Evolutionary conservation across 2,888 invertebrate genomes (phyloP).

Genomic region (Heliconius cydno): DNA sequence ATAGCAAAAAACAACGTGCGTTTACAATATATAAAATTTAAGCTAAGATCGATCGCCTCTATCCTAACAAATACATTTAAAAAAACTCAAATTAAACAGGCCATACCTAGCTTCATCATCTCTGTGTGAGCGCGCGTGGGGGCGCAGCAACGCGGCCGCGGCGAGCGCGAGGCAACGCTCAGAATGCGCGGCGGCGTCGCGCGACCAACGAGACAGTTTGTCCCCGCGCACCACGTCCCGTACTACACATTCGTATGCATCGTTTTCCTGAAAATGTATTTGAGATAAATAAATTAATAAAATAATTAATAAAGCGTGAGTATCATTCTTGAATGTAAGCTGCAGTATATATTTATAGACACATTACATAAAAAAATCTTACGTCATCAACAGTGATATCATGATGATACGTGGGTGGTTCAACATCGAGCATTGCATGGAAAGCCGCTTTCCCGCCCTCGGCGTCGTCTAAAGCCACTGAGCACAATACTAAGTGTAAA

Average conservation of each 20-base stretch:
- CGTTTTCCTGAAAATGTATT: constrained; percentile 63
- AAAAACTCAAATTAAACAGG: not conserved
- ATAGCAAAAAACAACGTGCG: not conserved
- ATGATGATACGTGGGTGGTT: constrained; percentile 79
- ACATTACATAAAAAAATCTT: constrained; percentile 44
- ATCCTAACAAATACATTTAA: not conserved
- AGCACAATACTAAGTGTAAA: constrained; percentile 94
- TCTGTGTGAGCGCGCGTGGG: constrained; percentile 58
- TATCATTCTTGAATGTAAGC: too few species aligned
- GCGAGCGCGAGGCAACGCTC: constrained; percentile 78
- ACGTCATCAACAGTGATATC: constrained; percentile 77
- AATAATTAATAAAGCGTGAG: too few species aligned
- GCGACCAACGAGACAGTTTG: constrained; percentile 75
- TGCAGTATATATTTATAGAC: not conserved
- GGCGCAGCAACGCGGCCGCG: constrained; percentile 72
- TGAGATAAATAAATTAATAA: not conserved
- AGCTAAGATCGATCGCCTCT: not conserved
- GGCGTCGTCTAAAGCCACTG: constrained; percentile 94
- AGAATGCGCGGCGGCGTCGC: constrained; percentile 71
- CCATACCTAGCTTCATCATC: constrained; percentile 65
- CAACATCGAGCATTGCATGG: constrained; percentile 93
- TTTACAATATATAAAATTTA: not conserved
- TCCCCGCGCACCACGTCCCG: constrained; percentile 78
- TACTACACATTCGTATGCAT: constrained; percentile 74
- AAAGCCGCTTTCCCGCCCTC: constrained; percentile 97